These are phyloP conservation scores for Drosophila diplacantha DNA, from an alignment of 2,888 invertebrate species.

Conservation along the genomic window DNA sequence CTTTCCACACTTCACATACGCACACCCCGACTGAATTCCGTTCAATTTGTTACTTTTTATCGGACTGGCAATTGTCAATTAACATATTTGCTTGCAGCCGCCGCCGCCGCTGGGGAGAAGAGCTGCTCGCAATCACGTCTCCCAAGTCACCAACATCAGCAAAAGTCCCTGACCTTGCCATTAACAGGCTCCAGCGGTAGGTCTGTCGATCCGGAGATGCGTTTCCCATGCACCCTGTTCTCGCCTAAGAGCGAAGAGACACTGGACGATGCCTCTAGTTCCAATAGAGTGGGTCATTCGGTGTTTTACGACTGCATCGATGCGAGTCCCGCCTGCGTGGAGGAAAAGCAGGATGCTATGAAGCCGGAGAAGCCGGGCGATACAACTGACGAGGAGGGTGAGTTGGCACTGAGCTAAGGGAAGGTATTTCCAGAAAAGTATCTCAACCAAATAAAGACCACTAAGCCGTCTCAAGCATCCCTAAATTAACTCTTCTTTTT, in stretches of 20 bases:
- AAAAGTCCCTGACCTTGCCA: conserved; percentile 74
- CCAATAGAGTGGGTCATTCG: conserved; percentile 77
- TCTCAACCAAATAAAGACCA: background rate
- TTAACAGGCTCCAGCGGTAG: conserved; percentile 62
- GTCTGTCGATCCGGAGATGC: conserved; percentile 54
- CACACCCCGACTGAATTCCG: conserved; percentile 12
- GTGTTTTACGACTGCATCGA: conserved; percentile 78
- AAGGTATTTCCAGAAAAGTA: background rate
- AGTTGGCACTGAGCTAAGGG: conserved; percentile 38
- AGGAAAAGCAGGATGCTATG: conserved; percentile 88
- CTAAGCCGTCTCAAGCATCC: no score
- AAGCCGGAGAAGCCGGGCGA: conserved; percentile 83
- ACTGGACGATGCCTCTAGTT: conserved; percentile 66
- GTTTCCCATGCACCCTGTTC: conserved; percentile 52
- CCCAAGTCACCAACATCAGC: conserved; percentile 39
- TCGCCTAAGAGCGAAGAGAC: conserved; percentile 63
- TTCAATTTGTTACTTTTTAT: conserved; percentile 19
- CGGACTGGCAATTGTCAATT: conserved; percentile 55
- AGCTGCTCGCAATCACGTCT: conserved; percentile 45
- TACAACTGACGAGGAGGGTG: conserved; percentile 87
- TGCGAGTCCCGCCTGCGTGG: conserved; percentile 74
- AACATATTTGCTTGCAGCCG: conserved; percentile 47
- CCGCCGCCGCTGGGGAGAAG: conserved; percentile 49
- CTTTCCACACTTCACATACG: conserved; percentile 22
- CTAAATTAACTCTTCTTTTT: background rate